Base-by-base conservation (phyloP, 2,888 invertebrate genomes). In the Sialis lutaria region DNA sequence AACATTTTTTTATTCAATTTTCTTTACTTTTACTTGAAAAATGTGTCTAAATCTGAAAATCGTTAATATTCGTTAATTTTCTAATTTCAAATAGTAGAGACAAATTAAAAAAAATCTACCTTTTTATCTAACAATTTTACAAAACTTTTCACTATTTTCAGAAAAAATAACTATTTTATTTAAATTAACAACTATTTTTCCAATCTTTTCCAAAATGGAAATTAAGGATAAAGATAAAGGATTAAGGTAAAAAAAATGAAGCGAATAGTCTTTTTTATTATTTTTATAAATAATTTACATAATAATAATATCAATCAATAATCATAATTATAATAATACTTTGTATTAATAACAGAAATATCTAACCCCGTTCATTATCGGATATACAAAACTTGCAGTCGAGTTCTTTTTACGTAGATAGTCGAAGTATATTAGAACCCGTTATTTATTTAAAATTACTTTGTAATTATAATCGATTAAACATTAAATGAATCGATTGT, bases 221-320 rank as follows among this genome's bases (percentile, higher is more conserved):
- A 22, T 22, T 2, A 22, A 22, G 22, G 22, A 22, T 22, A 22
- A 22, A 22, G 22, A 22, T 22, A 22, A 22, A 22, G 22, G 22
- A 22, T 22, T 22, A 22, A 22, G 22, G 22, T 22, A 58, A 58
- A 57, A 59, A 57, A 54, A 55, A 54, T 54, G 54, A 59, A 58
- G 58, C 58, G 57, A 55, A 56, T 55, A 59, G 52, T 56, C 56
- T 55, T 42, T 43, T 43, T 43, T 55, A 56, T 59, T 57, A 54
- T 58, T 55, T 58, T 56, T 53, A 56, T 57, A 55, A 57, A 57
- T 56, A 54, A 58, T 58, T 56, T 57, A 58, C 57, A 59, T 55
- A 54, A 56, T 57, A 54, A 59, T 58, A 56, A 56, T 53, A 55
- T 54, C 53, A 54, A 53, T 54, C 55, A 55, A 51, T 37, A 37